These are phyloP conservation scores for Semibalanus balanoides DNA, from an alignment of 1,140 invertebrate species.

Conservation along the genomic window DNA sequence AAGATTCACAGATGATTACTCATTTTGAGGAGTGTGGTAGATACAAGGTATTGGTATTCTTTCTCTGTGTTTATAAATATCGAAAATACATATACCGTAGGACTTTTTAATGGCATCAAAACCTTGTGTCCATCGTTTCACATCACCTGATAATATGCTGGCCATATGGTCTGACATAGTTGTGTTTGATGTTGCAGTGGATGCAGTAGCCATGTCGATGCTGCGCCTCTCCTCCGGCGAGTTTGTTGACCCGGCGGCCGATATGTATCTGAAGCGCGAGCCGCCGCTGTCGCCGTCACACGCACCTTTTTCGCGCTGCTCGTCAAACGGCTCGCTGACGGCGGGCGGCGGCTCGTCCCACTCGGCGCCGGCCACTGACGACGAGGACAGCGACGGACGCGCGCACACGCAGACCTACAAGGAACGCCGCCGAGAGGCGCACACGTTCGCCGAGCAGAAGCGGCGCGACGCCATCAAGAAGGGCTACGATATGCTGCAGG, in stretches of 20 bases:
- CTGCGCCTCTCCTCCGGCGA: neutral
- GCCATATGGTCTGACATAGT: too few relatives aligned
- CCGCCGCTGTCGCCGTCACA: neutral
- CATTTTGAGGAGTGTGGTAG: too few relatives aligned
- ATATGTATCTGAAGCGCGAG: neutral
- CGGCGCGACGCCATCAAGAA: constrained; percentile 91
- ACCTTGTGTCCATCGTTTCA: too few relatives aligned
- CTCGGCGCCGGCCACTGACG: constrained; percentile 42
- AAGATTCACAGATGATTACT: too few relatives aligned
- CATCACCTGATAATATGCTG: too few relatives aligned
- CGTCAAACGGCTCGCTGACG: constrained; percentile 65
- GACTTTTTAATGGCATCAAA: too few relatives aligned
- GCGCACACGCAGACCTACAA: constrained; percentile 69
- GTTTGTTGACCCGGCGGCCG: neutral
- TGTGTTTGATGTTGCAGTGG: too few relatives aligned
- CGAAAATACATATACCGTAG: too few relatives aligned
- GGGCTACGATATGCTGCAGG: constrained; percentile 80
- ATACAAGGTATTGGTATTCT: too few relatives aligned
- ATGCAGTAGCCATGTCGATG: too few relatives aligned
- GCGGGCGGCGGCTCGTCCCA: constrained; percentile 60
- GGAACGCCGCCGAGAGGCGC: constrained; percentile 80
- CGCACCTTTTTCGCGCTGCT: constrained; percentile 55
- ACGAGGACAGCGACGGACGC: constrained; percentile 77
- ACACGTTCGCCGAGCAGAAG: constrained; percentile 95
- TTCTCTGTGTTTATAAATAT: too few relatives aligned